Evolutionary conservation across 2,888 invertebrate species (phyloP).

Genomic region (Cryptophagus acutangulus): DNA sequence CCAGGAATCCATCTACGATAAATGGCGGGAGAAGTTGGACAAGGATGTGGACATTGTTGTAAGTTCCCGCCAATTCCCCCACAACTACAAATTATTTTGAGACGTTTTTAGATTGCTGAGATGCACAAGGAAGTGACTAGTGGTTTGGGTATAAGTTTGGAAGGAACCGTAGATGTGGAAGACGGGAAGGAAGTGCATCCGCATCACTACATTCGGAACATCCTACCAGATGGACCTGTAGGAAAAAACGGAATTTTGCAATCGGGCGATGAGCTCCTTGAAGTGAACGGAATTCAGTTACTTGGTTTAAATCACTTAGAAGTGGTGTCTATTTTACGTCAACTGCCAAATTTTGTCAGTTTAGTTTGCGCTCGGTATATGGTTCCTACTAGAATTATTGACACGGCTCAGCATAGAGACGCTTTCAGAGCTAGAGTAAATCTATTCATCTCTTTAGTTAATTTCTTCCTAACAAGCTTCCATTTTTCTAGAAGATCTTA

Average conservation of each 20-base stretch:
- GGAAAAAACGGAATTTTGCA: conserved; percentile 69
- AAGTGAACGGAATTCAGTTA: conserved; percentile 78
- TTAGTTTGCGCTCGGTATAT: conserved; percentile 71
- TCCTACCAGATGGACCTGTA: conserved; percentile 83
- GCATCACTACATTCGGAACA: conserved; percentile 87
- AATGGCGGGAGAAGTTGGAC: conserved; percentile 69
- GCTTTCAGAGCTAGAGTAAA: conserved; percentile 65
- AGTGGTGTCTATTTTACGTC: conserved; percentile 80
- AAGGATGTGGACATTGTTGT: conserved; percentile 74
- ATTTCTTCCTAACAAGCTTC: no score
- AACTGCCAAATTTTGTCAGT: conserved; percentile 72
- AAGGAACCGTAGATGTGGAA: conserved; percentile 89
- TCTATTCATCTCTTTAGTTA: conserved; percentile 7
- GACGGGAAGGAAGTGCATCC: conserved; percentile 85
- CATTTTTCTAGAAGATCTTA: conserved; percentile 53
- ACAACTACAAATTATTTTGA: background rate
- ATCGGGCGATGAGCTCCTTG: conserved; percentile 84
- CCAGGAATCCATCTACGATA: conserved; percentile 66
- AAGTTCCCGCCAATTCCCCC: conserved; percentile 34
- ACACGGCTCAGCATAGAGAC: conserved; percentile 60
- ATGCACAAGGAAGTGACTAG: conserved; percentile 76
- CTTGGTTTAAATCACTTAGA: conserved; percentile 87
- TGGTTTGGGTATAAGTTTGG: conserved; percentile 85
- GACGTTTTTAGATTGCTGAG: conserved; percentile 66
- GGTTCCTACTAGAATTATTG: conserved; percentile 55